Conservation (phyloP, 92 coral and sea anemone species). For the Zoanthus sociatus region DNA sequence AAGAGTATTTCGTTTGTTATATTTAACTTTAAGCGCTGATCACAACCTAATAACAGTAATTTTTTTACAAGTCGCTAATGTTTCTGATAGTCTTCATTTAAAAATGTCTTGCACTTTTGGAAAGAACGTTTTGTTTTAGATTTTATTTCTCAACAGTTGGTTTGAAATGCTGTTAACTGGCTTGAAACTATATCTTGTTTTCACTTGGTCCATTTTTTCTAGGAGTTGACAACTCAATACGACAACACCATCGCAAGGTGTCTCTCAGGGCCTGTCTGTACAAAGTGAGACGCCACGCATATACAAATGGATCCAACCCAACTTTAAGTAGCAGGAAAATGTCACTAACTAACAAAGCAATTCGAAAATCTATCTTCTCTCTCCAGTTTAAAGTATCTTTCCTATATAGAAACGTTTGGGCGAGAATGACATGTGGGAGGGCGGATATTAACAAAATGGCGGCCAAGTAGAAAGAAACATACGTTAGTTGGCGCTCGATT, state of each 20-base stretch:
- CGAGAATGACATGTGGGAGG: slow-evolving; percentile 35
- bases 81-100: no score
- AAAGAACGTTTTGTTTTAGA: no score
- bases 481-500: slow-evolving; percentile 35
- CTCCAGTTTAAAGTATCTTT: slow-evolving; percentile 6
- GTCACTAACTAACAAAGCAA: slow-evolving; percentile 39
- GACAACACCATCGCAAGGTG: slow-evolving; percentile 30
- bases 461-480: slow-evolving; percentile 37
- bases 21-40: no score
- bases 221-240: not conserved
- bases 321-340: slow-evolving; percentile 40
- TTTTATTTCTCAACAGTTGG: no score
- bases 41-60: no score
- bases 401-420: slow-evolving; percentile 23
- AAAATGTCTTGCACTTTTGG: no score
- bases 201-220: not conserved
- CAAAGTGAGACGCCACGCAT: slow-evolving; percentile 45
- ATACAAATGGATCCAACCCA: slow-evolving; percentile 38
- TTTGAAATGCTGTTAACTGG: no score
- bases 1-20: no score
- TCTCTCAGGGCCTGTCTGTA: slow-evolving; percentile 46
- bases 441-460: slow-evolving; percentile 37
- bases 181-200: no score
- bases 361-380: slow-evolving; percentile 18
- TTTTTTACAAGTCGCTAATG: not conserved